Evolutionary conservation across 2,797 vertebrate species (phyloP).

Genomic region (Callimico goeldii): DNA sequence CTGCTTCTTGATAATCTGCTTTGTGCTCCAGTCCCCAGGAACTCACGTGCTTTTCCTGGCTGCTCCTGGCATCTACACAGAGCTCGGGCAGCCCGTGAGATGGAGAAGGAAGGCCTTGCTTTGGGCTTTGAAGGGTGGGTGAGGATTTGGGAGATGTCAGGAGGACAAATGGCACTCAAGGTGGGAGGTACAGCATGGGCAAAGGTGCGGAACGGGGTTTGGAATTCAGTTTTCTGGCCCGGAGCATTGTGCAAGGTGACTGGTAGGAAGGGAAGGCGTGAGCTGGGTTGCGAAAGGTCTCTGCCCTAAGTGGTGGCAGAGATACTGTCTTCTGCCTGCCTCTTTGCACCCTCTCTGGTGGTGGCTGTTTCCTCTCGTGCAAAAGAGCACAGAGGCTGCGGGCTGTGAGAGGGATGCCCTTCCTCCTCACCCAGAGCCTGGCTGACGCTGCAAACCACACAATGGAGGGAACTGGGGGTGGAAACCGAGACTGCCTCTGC

Average conservation of each 20-base stretch:
- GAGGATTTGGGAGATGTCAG: not conserved
- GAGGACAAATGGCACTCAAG: fast-evolving
- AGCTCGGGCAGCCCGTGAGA: not conserved
- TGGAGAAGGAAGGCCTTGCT: not conserved
- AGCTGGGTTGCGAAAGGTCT: not conserved
- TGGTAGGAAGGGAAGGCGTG: not conserved
- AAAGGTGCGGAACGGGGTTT: not conserved
- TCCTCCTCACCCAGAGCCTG: not conserved
- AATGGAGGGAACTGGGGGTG: not conserved
- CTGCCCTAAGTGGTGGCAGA: not conserved
- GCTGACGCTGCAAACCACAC: not conserved
- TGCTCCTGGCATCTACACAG: not conserved
- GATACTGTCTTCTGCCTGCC: not conserved
- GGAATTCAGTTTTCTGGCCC: not conserved
- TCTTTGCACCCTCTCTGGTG: not conserved
- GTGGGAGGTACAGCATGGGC: not conserved
- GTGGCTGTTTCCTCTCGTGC: not conserved
- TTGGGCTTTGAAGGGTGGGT: not conserved
- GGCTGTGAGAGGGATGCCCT: not conserved
- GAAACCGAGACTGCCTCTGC: not conserved
- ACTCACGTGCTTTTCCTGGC: not conserved
- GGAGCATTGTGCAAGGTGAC: not conserved
- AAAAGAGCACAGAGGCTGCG: not conserved
- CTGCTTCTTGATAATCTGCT: not conserved
- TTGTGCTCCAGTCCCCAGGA: not conserved